These are phyloP conservation scores for Cryptus viduatorius DNA, from an alignment of 2,888 invertebrate genomes.

Conservation along the genomic window DNA sequence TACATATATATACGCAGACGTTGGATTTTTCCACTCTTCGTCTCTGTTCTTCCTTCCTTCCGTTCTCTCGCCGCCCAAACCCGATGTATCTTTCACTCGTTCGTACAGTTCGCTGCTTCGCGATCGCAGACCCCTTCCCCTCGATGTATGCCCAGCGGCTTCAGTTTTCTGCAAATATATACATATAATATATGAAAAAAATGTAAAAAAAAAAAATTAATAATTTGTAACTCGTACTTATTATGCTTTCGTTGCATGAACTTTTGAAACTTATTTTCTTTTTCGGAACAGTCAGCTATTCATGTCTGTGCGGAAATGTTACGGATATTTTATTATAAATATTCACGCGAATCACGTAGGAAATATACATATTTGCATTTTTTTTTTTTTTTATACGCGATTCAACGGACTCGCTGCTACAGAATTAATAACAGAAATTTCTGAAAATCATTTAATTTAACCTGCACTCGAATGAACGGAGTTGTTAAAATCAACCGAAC, in stretches of 20 bases:
- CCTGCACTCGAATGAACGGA: neutral
- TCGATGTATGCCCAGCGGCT: neutral
- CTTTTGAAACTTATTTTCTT: neutral
- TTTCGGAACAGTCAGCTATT: too few relatives aligned
- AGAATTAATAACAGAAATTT: neutral
- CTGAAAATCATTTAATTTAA: neutral
- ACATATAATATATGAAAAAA: neutral
- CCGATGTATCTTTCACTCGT: constrained; percentile 21
- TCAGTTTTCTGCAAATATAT: neutral
- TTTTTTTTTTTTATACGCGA: neutral
- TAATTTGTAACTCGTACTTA: neutral
- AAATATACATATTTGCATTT: neutral
- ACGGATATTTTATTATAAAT: neutral
- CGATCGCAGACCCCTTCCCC: constrained; percentile 13
- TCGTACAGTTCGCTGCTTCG: constrained; percentile 18
- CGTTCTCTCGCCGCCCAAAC: constrained; percentile 31
- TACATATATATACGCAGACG: neutral
- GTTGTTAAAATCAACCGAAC: neutral
- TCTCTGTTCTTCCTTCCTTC: constrained; percentile 45
- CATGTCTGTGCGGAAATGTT: too few relatives aligned
- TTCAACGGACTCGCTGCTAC: neutral
- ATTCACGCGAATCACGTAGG: neutral
- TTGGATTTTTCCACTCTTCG: constrained; percentile 25
- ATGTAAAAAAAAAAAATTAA: neutral
- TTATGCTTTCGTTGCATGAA: neutral